phyloP scores from a whole-genome alignment of 2,113 vertebrate species.

The Zingel zingel region DNA sequence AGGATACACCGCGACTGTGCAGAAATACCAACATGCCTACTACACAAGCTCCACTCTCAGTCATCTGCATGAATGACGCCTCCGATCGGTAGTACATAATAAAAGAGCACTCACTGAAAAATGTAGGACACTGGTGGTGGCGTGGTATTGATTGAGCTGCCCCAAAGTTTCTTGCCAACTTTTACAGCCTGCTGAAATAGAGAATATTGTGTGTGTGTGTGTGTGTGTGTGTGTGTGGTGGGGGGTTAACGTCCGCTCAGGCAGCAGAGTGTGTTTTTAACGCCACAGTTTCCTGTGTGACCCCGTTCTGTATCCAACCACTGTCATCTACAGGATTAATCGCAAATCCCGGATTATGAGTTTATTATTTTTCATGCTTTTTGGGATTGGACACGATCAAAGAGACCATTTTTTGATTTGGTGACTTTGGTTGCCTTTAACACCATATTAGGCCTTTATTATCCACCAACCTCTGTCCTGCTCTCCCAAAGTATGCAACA shows the following conservation, averaged over 20 bases:
- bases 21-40: conserved; percentile 47
- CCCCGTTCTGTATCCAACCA: conserved; percentile 38
- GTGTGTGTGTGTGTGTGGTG: conserved; percentile 17
- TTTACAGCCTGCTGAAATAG: conserved; percentile 39
- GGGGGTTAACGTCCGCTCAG: conserved; percentile 9
- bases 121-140: conserved; percentile 45
- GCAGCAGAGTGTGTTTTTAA: conserved; percentile 50
- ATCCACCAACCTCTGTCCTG: not conserved
- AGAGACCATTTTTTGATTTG: conserved; percentile 9
- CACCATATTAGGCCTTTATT: conserved; percentile 4
- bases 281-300: conserved; percentile 55
- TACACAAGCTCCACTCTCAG: conserved; percentile 6
- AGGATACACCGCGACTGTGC: conserved; percentile 58
- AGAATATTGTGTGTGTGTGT: conserved; percentile 20
- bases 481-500: not conserved
- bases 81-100: conserved; percentile 30
- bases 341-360: conserved; percentile 74
- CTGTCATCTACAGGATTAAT: conserved; percentile 55
- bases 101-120: conserved; percentile 21
- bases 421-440: not conserved
- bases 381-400: conserved; percentile 34
- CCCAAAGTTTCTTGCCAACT: conserved; percentile 47
- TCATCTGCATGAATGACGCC: conserved; percentile 15
- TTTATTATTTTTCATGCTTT: conserved; percentile 49
- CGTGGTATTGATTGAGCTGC: conserved; percentile 33